Evolutionary conservation across 2,888 invertebrate genomes (phyloP).

Genomic region (Meteorus cinctellus): DNA sequence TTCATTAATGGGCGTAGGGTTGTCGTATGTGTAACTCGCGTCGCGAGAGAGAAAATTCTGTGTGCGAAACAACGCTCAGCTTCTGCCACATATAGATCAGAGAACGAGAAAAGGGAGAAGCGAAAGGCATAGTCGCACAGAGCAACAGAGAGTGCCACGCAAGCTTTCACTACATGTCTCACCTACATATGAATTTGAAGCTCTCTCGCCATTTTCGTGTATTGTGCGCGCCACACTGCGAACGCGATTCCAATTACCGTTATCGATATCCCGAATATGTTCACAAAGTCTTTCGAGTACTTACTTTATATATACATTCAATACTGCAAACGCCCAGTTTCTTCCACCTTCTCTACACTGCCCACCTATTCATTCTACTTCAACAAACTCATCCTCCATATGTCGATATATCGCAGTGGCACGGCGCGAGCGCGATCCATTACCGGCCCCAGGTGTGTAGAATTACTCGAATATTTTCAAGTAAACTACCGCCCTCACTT

Average conservation of each 20-base stretch:
- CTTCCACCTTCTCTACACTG: conserved; percentile 5
- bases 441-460: conserved; percentile 33
- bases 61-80: conserved; percentile 17
- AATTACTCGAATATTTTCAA: conserved; percentile 20
- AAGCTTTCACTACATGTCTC: background rate
- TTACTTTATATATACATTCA: background rate
- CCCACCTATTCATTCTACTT: conserved; percentile 11
- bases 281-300: conserved; percentile 46
- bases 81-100: conserved; percentile 18
- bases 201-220: conserved; percentile 39
- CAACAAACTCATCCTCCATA: background rate
- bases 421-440: conserved; percentile 25
- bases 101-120: conserved; percentile 3
- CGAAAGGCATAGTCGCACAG: background rate
- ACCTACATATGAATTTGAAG: background rate
- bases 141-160: background rate
- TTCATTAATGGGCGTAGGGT: conserved; percentile 65
- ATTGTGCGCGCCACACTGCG: conserved; percentile 40
- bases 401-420: conserved; percentile 26
- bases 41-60: conserved; percentile 18
- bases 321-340: background rate
- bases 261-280: conserved; percentile 58
- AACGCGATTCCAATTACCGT: conserved; percentile 59
- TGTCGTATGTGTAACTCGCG: conserved; percentile 47
- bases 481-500: background rate